Base-by-base conservation (phyloP, 2,888 invertebrate genomes). In the Orthosia incerta region DNA sequence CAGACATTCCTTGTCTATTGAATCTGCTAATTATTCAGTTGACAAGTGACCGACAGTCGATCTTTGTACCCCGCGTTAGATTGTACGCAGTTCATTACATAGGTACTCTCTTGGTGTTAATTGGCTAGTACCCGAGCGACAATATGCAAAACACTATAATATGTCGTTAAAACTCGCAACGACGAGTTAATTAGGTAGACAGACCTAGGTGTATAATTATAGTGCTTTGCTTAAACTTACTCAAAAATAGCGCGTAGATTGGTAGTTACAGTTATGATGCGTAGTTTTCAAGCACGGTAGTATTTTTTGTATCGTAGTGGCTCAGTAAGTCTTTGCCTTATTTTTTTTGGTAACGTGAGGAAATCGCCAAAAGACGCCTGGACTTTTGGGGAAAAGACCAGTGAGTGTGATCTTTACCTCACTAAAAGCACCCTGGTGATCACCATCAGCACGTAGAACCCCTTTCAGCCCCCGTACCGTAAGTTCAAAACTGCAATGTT, bases 31-130 rank as follows among this genome's bases (percentile, higher is more conserved):
- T 79, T 62, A 79, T 23, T 31, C 26, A 12, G 39, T 23, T 57
- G 60, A 51, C 76, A 71, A 48, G 1, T 48, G 62, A 71, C 50
- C 16, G 62, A 18, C 61, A 57, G 15, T 13, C 50, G 72, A 67
- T 64, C 76, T 82, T 80, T 81, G 73, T 68, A 77, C 84, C 65
- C 56, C 51, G 20, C 23, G 70, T 59, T 67, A 73, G 62, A 82
- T 73, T 82, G 70, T 71, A 64, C 48, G 66, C 23, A 57, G 50
- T 46, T 51, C 18, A 63, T 45, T 65, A 72, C 16, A 18, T 20
- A 5, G 7, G 18, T 69, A 56, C 26, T 74, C 46, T 26, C 23
- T 39, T 69, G 57, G 74, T 72, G 82, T 56, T 83, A 83, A 84
- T 84, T 83, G 74, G 66, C 60, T 53, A 48, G 39, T 57, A 78